These are phyloP conservation scores for Periophthalmodon schlosseri DNA, from an alignment of 2,113 vertebrate species.

Conservation along the genomic window DNA sequence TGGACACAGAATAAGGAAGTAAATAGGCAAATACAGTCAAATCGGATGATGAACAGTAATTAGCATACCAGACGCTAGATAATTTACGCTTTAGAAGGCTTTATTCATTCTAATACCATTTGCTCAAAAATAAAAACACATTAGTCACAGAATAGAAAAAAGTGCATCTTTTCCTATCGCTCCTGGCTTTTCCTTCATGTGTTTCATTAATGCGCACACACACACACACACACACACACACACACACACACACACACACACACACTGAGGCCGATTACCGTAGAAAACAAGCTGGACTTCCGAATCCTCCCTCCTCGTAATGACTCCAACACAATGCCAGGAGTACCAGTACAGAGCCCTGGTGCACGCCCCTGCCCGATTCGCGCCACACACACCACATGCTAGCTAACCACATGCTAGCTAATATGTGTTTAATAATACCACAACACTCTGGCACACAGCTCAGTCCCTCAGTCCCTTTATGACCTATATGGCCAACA, in stretches of 20 bases:
- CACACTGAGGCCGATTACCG: neutral
- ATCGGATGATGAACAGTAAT: no score
- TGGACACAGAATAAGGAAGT: no score
- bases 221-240: neutral
- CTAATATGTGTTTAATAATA: conserved; percentile 30
- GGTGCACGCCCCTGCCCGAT: neutral
- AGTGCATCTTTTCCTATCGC: neutral
- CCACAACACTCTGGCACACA: conserved; percentile 29
- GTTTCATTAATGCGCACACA: conserved; percentile 10
- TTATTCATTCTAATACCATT: no score
- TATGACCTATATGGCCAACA: conserved; percentile 31
- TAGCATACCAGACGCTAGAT: no score
- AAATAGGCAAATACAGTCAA: no score
- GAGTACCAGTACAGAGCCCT: neutral
- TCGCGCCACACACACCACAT: conserved; percentile 9
- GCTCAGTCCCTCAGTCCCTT: conserved; percentile 37
- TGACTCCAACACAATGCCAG: conserved; percentile 3
- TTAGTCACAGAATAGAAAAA: neutral
- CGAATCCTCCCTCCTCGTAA: neutral
- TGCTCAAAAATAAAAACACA: neutral
- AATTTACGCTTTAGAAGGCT: no score
- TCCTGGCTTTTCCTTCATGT: conserved; percentile 27
- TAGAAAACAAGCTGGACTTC: conserved; percentile 7
- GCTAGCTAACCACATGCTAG: neutral
- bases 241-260: conserved; percentile 5